phyloP scores from a whole-genome alignment of 2,797 vertebrate species.

The Myotis myotis region DNA sequence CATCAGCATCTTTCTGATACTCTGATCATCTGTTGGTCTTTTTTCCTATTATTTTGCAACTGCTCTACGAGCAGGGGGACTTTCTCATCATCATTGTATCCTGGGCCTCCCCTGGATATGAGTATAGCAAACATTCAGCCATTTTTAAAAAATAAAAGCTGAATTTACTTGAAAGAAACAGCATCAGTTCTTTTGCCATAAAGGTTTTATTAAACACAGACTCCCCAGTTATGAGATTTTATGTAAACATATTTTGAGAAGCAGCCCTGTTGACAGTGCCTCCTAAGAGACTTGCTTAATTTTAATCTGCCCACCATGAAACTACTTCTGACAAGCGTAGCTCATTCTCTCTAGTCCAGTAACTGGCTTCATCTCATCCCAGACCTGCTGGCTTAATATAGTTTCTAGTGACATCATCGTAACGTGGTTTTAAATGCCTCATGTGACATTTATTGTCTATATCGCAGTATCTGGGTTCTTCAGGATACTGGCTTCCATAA shows the following conservation, averaged over 20 bases:
- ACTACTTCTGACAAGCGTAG: not conserved
- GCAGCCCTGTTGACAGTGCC: not conserved
- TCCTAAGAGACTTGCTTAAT: not conserved
- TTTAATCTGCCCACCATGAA: constrained; percentile 5
- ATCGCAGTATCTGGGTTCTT: not conserved
- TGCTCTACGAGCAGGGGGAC: not conserved
- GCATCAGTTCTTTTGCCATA: not conserved
- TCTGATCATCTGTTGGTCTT: not conserved
- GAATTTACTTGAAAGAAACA: not conserved
- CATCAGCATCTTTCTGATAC: not conserved
- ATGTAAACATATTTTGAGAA: constrained; percentile 38
- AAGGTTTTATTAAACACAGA: constrained; percentile 9
- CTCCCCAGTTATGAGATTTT: not conserved
- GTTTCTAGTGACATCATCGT: not conserved
- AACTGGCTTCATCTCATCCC: not conserved
- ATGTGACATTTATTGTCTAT: not conserved
- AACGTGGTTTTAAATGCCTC: not conserved
- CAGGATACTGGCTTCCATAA: not conserved
- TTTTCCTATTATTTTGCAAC: not conserved
- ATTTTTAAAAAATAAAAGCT: not conserved
- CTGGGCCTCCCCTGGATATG: not conserved
- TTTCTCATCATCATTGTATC: not conserved
- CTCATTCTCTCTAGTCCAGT: not conserved
- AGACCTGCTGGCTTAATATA: not conserved
- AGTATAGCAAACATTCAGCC: not conserved